phyloP scores from a whole-genome alignment of 1,140 invertebrate genomes.

The Venustaconcha ellipsiformis region DNA sequence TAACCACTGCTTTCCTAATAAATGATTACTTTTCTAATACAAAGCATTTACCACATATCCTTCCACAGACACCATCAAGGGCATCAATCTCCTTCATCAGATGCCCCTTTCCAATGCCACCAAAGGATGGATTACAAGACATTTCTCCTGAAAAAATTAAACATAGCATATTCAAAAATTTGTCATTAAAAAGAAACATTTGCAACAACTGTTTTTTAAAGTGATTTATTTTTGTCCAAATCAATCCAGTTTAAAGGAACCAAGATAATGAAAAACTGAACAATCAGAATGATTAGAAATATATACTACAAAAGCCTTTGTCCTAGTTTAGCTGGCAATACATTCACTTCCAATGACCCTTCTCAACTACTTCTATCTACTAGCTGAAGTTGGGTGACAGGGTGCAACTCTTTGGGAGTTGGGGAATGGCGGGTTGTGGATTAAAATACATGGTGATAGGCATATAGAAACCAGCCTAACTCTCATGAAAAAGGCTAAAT shows the following conservation, averaged over 20 bases:
- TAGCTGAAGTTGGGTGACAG: too few relatives aligned
- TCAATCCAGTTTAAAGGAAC: not conserved
- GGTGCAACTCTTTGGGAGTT: too few relatives aligned
- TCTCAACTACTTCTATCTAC: too few relatives aligned
- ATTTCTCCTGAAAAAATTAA: conserved; percentile 81
- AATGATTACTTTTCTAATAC: not conserved
- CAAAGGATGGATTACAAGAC: conserved; percentile 97
- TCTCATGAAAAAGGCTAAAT: too few relatives aligned
- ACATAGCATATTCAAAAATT: not conserved
- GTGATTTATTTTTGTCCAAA: not conserved
- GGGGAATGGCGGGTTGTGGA: too few relatives aligned
- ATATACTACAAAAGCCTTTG: not conserved
- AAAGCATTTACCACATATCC: conserved; percentile 83
- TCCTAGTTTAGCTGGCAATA: not conserved
- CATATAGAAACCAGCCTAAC: too few relatives aligned
- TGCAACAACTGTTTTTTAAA: not conserved
- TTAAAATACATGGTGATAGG: too few relatives aligned
- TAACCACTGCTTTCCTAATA: too few relatives aligned
- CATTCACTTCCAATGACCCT: not conserved
- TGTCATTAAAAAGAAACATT: not conserved
- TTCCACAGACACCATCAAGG: conserved; percentile 86
- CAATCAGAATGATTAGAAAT: not conserved
- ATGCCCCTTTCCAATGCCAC: conserved; percentile 96
- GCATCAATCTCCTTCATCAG: conserved; percentile 93
- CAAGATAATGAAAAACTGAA: not conserved